phyloP scores from a whole-genome alignment of 1,140 invertebrate species.

The Cataglyphis hispanica region DNA sequence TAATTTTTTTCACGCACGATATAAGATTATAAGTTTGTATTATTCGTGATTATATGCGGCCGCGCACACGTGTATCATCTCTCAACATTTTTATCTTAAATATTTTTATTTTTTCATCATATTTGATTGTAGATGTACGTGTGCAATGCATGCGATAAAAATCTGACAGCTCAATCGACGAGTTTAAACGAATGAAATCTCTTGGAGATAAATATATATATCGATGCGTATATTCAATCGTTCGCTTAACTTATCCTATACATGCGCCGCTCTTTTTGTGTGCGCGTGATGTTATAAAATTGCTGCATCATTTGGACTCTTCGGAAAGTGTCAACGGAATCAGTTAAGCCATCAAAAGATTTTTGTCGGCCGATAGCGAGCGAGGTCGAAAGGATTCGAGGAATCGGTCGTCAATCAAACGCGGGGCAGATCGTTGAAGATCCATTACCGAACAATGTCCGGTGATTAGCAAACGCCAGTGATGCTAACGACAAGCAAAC shows the following conservation, averaged over 20 bases:
- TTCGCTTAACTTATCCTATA: neutral
- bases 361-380: slow-evolving; percentile 4
- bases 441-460: slow-evolving; percentile 82
- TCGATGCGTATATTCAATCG: slow-evolving; percentile 30
- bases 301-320: slow-evolving; percentile 13
- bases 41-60: neutral
- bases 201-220: neutral
- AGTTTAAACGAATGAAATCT: slow-evolving; percentile 21
- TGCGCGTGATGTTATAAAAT: neutral
- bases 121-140: neutral
- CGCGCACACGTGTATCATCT: too few species aligned
- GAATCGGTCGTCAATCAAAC: slow-evolving; percentile 73
- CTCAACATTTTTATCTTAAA: too few species aligned
- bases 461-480: slow-evolving; percentile 79
- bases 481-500: slow-evolving; percentile 82
- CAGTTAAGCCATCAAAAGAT: neutral
- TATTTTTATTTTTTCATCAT: neutral
- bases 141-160: neutral
- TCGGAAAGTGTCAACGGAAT: slow-evolving; percentile 49
- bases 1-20: neutral
- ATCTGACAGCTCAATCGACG: neutral
- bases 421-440: slow-evolving; percentile 67
- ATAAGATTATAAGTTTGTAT: neutral
- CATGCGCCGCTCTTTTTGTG: neutral
- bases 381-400: slow-evolving; percentile 52